Evolutionary conservation across 2,113 vertebrate species (phyloP).

Genomic region (Apodemus sylvaticus): DNA sequence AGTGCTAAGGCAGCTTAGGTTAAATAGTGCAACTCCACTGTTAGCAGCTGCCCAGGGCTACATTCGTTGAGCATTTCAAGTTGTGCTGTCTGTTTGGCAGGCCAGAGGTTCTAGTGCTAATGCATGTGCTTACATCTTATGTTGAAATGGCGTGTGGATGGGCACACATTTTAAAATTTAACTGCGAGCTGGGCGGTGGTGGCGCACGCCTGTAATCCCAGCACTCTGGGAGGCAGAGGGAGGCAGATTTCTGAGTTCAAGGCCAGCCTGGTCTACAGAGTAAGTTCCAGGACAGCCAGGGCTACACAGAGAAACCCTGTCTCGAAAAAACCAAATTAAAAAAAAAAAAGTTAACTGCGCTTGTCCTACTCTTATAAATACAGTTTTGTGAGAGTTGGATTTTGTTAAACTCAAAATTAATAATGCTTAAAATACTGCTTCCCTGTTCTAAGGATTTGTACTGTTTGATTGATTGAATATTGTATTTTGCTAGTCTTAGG

Average conservation of each 20-base stretch:
- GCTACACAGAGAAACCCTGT: too few species aligned
- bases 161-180: not conserved
- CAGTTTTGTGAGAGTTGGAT: not conserved
- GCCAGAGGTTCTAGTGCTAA: not conserved
- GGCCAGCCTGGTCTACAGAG: too few species aligned
- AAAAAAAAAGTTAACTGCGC: too few species aligned
- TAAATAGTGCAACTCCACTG: rapidly evolving
- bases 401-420: not conserved
- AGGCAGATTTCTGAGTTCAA: too few species aligned
- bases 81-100: not conserved
- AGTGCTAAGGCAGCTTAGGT: not conserved
- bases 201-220: too few species aligned
- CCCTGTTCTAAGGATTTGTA: not conserved
- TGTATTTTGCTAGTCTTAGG: not conserved
- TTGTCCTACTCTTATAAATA: not conserved
- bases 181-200: too few species aligned
- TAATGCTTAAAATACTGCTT: not conserved
- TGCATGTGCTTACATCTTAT: not conserved
- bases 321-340: too few species aligned
- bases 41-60: not conserved
- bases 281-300: too few species aligned
- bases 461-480: not conserved
- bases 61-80: not conserved
- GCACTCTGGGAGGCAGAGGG: too few species aligned
- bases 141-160: too few species aligned